Base-by-base conservation (phyloP, 2,113 vertebrate genomes). In the Festucalex cinctus region DNA sequence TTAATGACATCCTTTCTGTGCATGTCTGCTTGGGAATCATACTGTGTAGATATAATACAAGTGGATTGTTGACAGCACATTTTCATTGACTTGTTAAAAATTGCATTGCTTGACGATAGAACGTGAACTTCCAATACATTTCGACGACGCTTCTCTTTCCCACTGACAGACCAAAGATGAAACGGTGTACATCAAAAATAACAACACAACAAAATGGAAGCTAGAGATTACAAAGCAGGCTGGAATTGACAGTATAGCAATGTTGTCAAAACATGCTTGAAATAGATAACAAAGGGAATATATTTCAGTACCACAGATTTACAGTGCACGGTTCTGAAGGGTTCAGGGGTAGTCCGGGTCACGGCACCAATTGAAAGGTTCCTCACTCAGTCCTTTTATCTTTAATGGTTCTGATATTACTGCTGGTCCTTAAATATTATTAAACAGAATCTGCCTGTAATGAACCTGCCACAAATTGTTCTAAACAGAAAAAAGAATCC, bases 131-230 rank as follows among this genome's bases (percentile, higher is more conserved):
- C 62, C 68, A 67, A 66, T 75, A 68, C 71, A 76, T 65, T 74
- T 78, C 64, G 64, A 64, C 8, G 66, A 75, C 71, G n/a, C 5
- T 9, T 51, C 48, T 9, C 36, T 44, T 71, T 76, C 54, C 22
- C 41, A 57, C 73, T 82, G 82, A 85, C 78, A 85, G 78, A 71
- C 58, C 58, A 32, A 59, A 79, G 87, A 86, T 84, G 81, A 87
- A 88, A 79, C 77, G 0, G 64, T 44, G 44, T 32, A 71, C 76
- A 76, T 88, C 74, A 85, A 75, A n/a, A 83, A 80, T 75, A 73
- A 63, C 79, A 77, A 82, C 35, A 66, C 63, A 76, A 86, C 80
- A 75, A 69, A 70, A 73, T 69, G 46, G 37, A 63, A 66, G 67
- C 59, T 81, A 69, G 69, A 72, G 69, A 16, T 14, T 13, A 56